phyloP scores from a whole-genome alignment of 2,888 invertebrate species.

The Microctonus hyperodae region DNA sequence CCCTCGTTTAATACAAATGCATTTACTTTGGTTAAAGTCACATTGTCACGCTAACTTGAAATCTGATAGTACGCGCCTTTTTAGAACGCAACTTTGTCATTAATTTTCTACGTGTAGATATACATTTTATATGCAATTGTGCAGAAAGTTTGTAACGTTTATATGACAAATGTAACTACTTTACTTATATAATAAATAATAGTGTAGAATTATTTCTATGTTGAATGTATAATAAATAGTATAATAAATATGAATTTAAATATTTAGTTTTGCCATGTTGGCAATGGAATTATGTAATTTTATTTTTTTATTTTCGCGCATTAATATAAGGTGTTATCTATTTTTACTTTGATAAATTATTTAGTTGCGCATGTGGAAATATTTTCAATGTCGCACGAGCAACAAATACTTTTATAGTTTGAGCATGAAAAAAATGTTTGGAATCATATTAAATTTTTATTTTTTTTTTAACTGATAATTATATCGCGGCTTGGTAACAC shows the following conservation, averaged over 20 bases:
- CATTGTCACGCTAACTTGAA: conserved; percentile 28
- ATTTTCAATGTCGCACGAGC: too few species aligned
- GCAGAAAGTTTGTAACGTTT: background rate
- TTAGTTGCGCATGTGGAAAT: too few species aligned
- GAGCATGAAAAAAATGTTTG: too few species aligned
- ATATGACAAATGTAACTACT: background rate
- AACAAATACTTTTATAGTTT: too few species aligned
- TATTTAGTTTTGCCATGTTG: too few species aligned
- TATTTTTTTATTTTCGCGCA: too few species aligned
- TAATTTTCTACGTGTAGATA: background rate
- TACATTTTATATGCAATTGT: background rate
- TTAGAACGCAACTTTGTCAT: background rate
- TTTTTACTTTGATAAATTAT: background rate
- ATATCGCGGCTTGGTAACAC: background rate
- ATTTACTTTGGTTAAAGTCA: background rate
- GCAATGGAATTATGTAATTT: too few species aligned
- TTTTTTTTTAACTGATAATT: background rate
- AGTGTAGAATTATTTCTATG: background rate
- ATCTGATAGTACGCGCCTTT: conserved; percentile 10
- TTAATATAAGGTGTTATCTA: too few species aligned
- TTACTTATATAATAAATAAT: background rate
- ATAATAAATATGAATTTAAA: too few species aligned
- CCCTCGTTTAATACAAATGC: background rate
- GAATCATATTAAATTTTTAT: background rate
- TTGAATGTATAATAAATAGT: background rate